Conservation (phyloP, 1,140 invertebrate species). For the Condylostylus longicornis region DNA sequence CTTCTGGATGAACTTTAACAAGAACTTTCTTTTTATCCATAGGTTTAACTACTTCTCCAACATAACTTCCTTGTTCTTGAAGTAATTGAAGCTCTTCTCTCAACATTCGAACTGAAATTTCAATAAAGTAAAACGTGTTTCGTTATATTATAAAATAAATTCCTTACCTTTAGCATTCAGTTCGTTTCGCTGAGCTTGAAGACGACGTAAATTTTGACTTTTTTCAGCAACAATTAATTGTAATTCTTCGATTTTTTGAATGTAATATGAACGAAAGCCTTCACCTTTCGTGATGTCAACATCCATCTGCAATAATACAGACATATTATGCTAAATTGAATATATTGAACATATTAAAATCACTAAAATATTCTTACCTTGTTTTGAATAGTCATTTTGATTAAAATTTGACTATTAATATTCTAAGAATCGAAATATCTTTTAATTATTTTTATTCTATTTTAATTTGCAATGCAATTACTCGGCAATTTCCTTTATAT, state of each 20-base stretch:
- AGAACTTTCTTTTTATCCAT: conserved; percentile 99
- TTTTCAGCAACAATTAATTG: conserved; percentile 93
- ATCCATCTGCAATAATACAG: conserved; percentile 76
- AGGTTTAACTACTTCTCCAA: conserved; percentile 97
- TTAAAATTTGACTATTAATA: too few species aligned
- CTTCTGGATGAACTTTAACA: conserved; percentile 99
- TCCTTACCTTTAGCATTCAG: conserved; percentile 90
- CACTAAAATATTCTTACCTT: too few species aligned
- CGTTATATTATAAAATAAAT: conserved; percentile 6
- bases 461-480: too few species aligned
- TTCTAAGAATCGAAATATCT: too few species aligned
- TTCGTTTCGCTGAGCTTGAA: conserved; percentile 98
- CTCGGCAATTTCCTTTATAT: too few species aligned
- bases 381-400: too few species aligned
- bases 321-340: too few species aligned
- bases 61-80: conserved; percentile 99
- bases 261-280: conserved; percentile 87
- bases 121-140: neutral
- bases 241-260: conserved; percentile 93
- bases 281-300: conserved; percentile 64
- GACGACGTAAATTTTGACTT: conserved; percentile 87
- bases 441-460: too few species aligned
- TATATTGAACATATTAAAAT: too few species aligned
- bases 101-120: conserved; percentile 86
- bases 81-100: conserved; percentile 93